Percentiles rank a stretch among this genome's conserved stretches.
These are phyloP conservation scores for Balaeniceps rex DNA, from an alignment of 2,113 vertebrate species.

Conservation along the genomic window DNA sequence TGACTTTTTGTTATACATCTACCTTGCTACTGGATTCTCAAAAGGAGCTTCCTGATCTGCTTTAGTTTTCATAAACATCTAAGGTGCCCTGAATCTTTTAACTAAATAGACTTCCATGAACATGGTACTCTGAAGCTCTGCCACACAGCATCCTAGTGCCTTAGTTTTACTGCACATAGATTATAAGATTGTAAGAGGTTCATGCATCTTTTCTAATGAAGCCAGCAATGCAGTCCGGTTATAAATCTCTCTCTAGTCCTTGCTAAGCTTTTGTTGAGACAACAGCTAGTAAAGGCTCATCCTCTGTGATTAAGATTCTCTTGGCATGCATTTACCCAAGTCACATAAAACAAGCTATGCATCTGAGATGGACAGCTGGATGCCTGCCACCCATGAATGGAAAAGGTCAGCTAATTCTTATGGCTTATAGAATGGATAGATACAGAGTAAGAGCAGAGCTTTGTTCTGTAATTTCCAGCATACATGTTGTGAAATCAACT, in stretches of 20 bases:
- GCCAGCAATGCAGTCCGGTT: not conserved
- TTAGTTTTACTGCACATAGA: not conserved
- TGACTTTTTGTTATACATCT: not conserved
- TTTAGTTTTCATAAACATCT: not conserved
- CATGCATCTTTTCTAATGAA: not conserved
- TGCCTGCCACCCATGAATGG: not conserved
- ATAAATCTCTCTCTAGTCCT: not conserved
- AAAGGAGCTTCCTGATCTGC: not conserved
- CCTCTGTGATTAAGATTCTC: not conserved
- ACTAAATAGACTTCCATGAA: not conserved
- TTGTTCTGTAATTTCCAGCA: not conserved
- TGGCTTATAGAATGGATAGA: not conserved
- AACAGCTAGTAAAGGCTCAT: not conserved
- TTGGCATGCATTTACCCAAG: not conserved
- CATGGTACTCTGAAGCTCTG: not conserved
- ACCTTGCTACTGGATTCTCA: not conserved
- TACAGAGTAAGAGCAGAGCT: not conserved
- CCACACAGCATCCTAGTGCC: not conserved
- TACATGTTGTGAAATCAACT: fast-evolving
- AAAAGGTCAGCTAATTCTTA: not conserved
- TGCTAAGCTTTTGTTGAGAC: not conserved
- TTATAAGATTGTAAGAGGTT: not conserved
- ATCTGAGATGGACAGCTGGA: not conserved
- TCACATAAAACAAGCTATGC: not conserved
- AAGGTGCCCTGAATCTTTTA: not conserved